Evolutionary conservation across 64 coral and sea anemone genomes (phyloP), one percentile per base, ranked within the genome.

Genomic region (Pocillopora damicornis): DNA sequence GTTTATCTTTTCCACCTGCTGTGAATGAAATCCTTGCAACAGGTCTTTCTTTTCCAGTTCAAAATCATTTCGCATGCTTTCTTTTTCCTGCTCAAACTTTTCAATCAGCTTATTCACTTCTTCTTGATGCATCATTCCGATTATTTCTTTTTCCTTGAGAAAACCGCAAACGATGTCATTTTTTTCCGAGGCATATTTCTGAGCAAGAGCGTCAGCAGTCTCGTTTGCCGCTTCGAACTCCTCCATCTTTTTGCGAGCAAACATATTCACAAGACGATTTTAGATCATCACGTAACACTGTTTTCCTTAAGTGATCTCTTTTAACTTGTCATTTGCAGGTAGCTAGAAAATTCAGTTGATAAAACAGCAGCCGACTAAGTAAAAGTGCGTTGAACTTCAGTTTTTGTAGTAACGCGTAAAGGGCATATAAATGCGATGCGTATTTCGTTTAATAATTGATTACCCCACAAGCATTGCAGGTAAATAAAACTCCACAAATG

Each of bases 141-240:
- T 89, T 4, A 92, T 87, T 92, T 92, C 91, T 34, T 96, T 96
- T 61, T 96, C 91, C 42, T 92, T 92, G 11, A 96, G 87, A 83
- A 92, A 96, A 15, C 94, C 91, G 42, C 78, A 92, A 77, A 92
- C 75, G n/a, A 95, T 92, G 66, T 95, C 91, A 18, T 82, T 65
- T 87, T 92, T 96, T 69, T 92, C 91, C 20, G 35, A 76, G 23
- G 59, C 59, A 42, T 90, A 86, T 15, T 58, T 36, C 61, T 67
- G 26, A 10, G 51, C 8, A 2, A 51, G 56, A 23, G 58, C 45
- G 13, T 66, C 90, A 10, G 18, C n/a, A 45, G 61, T 69, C 38
- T 57, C 42, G 4, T 63, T 15, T 18, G 35, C 14, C 10, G 61
- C 80, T 22, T 83, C 60, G 51, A 38, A 35, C 80, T 58, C 81